Evolutionary conservation across 1,140 invertebrate species (phyloP), one percentile per base, ranked within the genome.

Genomic region (Tigriopus japonicus): DNA sequence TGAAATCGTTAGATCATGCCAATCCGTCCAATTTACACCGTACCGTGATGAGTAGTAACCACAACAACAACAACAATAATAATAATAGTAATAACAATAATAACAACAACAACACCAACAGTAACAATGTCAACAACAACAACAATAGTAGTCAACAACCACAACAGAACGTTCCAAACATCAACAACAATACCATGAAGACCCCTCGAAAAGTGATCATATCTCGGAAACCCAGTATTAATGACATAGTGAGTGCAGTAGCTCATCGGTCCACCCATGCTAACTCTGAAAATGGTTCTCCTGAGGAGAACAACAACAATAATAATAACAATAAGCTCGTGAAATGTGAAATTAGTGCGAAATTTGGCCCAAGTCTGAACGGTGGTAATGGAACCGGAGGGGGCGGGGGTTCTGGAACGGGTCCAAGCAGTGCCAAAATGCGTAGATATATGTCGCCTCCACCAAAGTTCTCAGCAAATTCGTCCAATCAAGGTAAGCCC

Each of bases 191-290:
- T 56, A 9, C 12, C 9, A 12, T 19, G 6, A 12, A 52, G 19
- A n/a, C 13, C n/a, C 54, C 54, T 23, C 54, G 54, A 56, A 56
- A 56, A 40, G 54, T 56, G 21, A 56, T 56, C 9, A 56, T 56
- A 10, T 28, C 54, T n/a, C 54, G 54, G 12, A 56, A 56, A 17
- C 24, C 54, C 42, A 43, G 42, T 43, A 43, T 43, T 43, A 43
- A 15, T 43, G 15, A 15, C 15, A 15, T 12, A 43, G 10, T 15
- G 42, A 43, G 15, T 10, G 42, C 10, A 43, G 42, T 12, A 43
- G 15, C 10, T 15, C 10, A 43, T 15, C 10, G 15, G 10, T 12
- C 10, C 15, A 12, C 10, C 42, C 10, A 10, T 43, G 42, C 10
- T 15, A 43, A 12, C 10, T 10, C 10, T 15, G 15, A 10, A 15